phyloP scores from a whole-genome alignment of 2,113 vertebrate species.

The Cynocephalus volans region DNA sequence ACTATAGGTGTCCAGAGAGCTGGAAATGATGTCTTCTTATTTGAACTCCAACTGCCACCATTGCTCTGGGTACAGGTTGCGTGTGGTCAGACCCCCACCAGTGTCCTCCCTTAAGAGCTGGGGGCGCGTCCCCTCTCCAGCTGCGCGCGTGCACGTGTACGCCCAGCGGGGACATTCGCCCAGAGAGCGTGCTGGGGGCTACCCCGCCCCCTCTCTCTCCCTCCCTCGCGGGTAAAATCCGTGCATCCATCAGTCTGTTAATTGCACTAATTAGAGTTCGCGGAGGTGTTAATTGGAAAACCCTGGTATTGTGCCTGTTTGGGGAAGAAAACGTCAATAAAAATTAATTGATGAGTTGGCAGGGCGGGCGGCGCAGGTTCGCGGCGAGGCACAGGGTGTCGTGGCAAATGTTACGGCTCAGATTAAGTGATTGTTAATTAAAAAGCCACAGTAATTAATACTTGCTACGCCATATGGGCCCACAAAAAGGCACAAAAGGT shows the following conservation, averaged over 20 bases:
- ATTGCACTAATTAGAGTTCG: conserved; percentile 96
- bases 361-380: conserved; percentile 81
- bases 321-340: conserved; percentile 89
- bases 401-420: conserved; percentile 87
- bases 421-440: conserved; percentile 91
- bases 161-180: background rate
- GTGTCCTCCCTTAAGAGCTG: background rate
- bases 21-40: background rate
- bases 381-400: conserved; percentile 85
- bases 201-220: conserved; percentile 35
- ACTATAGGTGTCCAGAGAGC: background rate
- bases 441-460: conserved; percentile 90
- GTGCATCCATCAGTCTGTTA: conserved; percentile 94
- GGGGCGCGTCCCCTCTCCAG: background rate
- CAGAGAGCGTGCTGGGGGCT: conserved; percentile 16
- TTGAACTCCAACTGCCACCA: background rate
- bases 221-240: conserved; percentile 89
- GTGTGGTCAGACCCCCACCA: background rate
- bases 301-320: conserved; percentile 87
- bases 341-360: conserved; percentile 89
- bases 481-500: conserved; percentile 84
- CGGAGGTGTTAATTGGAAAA: conserved; percentile 96
- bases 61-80: background rate
- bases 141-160: background rate
- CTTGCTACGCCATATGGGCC: conserved; percentile 87